Evolutionary conservation across 2,888 invertebrate genomes (phyloP), one percentile per base, ranked within the genome.

Genomic region (Caenorhabditis doughertyi): DNA sequence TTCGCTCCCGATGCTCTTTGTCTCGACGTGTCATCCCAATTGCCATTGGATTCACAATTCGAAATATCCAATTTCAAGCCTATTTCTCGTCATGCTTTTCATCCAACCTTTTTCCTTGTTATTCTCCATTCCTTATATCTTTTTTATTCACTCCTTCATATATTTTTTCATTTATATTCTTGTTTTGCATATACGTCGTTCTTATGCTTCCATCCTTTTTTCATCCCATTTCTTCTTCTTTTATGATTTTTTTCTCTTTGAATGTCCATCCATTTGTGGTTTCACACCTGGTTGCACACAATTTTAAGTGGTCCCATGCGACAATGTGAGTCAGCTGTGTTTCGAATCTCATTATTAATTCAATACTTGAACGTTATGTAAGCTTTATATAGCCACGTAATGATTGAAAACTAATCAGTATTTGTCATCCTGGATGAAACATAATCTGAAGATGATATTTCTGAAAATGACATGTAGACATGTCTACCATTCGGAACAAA

Each of bases 241-340:
- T 32, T 18, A n/a, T 72, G n/a, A 29, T 60, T 49, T 49, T n/a
- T 64, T 42, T 18, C 32, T 32, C 47, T 32, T 21, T 47, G 27
- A 64, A 47, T 73, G 29, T 32, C 73, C 73, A 73, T 73, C 39
- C 47, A 27, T 51, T 47, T 64, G n/a, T 23, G 51, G 51, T 58
- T 49, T 72, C 62, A 72, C 72, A 72, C 62, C 72, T 62, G 72
- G 53, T 42, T 62, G 62, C 60, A 53, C 72, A 72, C 60, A 39
- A 51, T 7, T 64, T 64, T 21, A 64, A 64, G 27, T 64, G 47
- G 64, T 27, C 29, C n/a, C n/a, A 3, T 42, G n/a, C 60, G n/a
- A 23, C 11, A 29, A 62, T 2, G 29, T 65, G 65, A 65, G 51
- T 51, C 65, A 65, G 65, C 13, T 65, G 49, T 51, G 16, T 51